A percentile compares a stretch with the other conserved stretches of the same genome.
Evolutionary conservation across 2,113 vertebrate species (phyloP).

Genomic region (Melanostigma gelatinosum): DNA sequence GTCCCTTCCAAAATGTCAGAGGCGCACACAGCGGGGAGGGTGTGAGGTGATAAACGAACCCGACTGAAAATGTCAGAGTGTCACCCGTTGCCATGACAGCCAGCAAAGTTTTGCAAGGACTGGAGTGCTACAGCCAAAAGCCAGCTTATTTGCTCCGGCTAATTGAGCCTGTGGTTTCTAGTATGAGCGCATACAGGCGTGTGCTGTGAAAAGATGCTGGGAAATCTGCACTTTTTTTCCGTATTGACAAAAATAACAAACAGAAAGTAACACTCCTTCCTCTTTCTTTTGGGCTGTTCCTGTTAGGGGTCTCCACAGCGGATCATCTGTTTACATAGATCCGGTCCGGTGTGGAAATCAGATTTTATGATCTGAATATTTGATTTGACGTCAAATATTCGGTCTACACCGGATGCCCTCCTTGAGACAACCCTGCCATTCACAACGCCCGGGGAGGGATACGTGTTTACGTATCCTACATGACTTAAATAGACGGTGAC

Average conservation of each 20-base stretch:
- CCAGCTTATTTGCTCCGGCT: slow-evolving; percentile 68
- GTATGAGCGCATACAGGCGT: slow-evolving; percentile 19
- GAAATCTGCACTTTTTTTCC: not conserved
- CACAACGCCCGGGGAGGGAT: not conserved
- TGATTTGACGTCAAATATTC: not conserved
- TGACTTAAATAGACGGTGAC: slow-evolving; percentile 9
- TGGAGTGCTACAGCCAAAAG: slow-evolving; percentile 74
- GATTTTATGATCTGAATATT: not conserved
- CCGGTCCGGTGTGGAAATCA: not conserved
- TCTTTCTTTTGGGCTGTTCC: not conserved
- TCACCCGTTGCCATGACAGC: slow-evolving; percentile 80
- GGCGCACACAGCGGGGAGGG: slow-evolving; percentile 53
- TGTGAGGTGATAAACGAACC: slow-evolving; percentile 70
- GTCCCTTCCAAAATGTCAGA: slow-evolving; percentile 73
- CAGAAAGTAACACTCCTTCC: not conserved
- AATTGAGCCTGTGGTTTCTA: slow-evolving; percentile 61
- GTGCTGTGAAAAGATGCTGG: slow-evolving; percentile 17
- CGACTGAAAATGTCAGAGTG: slow-evolving; percentile 78
- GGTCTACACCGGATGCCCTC: not conserved
- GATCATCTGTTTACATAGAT: not conserved
- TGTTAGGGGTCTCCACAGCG: not conserved
- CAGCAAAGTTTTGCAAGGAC: slow-evolving; percentile 74
- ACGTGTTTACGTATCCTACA: too few species aligned
- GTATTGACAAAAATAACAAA: slow-evolving; percentile 15
- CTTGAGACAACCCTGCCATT: not conserved